Evolutionary conservation across 2,888 invertebrate genomes (phyloP).

Genomic region (Tholera decimalis): DNA sequence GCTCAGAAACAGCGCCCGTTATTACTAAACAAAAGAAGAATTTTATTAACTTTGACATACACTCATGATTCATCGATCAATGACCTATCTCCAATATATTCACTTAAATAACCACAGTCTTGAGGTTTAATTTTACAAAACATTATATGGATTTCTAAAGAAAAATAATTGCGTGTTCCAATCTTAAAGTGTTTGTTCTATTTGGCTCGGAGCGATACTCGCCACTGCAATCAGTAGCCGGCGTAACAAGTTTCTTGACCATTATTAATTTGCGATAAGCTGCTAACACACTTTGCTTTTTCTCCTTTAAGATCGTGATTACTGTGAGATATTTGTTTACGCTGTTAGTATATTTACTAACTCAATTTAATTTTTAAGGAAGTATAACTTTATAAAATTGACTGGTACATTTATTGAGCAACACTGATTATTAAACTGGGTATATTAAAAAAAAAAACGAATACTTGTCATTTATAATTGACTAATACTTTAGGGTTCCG

Average conservation of each 20-base stretch:
- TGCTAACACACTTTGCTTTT: conserved; percentile 46
- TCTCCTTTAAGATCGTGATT: conserved; percentile 38
- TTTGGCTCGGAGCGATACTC: conserved; percentile 55
- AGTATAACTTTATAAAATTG: neutral
- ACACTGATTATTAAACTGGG: too few species aligned
- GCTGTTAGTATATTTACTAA: conserved; percentile 10
- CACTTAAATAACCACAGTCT: neutral
- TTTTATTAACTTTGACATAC: too few species aligned
- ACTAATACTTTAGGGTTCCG: too few species aligned
- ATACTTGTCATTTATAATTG: too few species aligned
- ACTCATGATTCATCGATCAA: neutral
- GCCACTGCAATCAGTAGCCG: conserved; percentile 54
- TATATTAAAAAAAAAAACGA: too few species aligned
- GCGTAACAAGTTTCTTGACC: conserved; percentile 47
- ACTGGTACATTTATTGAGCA: neutral
- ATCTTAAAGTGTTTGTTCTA: conserved; percentile 51
- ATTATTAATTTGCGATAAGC: conserved; percentile 61
- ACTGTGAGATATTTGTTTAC: conserved; percentile 55
- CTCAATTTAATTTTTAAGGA: neutral
- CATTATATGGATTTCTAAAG: conserved; percentile 22
- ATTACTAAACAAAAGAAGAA: too few species aligned
- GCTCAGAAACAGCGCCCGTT: too few species aligned
- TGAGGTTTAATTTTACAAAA: neutral
- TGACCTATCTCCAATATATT: neutral
- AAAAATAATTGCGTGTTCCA: conserved; percentile 48